These are phyloP conservation scores for Spisula solida DNA, from an alignment of 2,888 invertebrate genomes.

Conservation along the genomic window DNA sequence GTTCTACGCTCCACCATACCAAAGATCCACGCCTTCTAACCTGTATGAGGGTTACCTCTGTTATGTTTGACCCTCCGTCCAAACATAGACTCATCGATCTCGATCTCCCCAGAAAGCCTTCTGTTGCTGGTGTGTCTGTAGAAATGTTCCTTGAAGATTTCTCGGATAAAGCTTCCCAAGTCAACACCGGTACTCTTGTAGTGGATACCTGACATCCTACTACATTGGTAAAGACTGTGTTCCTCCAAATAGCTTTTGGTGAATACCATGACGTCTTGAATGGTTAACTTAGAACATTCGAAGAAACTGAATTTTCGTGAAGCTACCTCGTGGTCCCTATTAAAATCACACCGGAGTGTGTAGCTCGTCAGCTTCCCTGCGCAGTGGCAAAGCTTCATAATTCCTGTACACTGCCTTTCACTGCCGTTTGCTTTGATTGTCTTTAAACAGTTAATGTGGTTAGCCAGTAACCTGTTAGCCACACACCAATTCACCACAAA, in stretches of 20 bases:
- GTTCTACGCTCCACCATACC: not conserved
- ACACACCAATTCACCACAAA: too few relatives aligned
- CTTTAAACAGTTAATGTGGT: too few relatives aligned
- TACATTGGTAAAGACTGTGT: not conserved
- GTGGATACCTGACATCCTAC: not conserved
- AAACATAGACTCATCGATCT: conserved; percentile 9
- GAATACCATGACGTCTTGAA: too few relatives aligned
- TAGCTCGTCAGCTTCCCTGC: too few relatives aligned
- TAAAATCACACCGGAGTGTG: too few relatives aligned
- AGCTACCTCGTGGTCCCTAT: too few relatives aligned
- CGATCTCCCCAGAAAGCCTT: not conserved
- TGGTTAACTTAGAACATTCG: too few relatives aligned
- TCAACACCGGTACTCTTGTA: not conserved
- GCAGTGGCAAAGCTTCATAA: too few relatives aligned
- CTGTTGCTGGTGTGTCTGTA: not conserved
- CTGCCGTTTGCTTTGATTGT: too few relatives aligned
- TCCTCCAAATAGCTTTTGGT: conserved; percentile 1
- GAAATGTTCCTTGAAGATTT: not conserved
- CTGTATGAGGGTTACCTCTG: not conserved
- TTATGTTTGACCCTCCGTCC: not conserved
- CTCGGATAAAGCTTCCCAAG: not conserved
- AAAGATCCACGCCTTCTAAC: not conserved
- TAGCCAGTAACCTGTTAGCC: too few relatives aligned
- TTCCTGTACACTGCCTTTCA: too few relatives aligned
- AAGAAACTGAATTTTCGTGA: too few relatives aligned